These are phyloP conservation scores for Epistrophe grossulariae DNA, from an alignment of 2,888 invertebrate genomes.

Conservation along the genomic window DNA sequence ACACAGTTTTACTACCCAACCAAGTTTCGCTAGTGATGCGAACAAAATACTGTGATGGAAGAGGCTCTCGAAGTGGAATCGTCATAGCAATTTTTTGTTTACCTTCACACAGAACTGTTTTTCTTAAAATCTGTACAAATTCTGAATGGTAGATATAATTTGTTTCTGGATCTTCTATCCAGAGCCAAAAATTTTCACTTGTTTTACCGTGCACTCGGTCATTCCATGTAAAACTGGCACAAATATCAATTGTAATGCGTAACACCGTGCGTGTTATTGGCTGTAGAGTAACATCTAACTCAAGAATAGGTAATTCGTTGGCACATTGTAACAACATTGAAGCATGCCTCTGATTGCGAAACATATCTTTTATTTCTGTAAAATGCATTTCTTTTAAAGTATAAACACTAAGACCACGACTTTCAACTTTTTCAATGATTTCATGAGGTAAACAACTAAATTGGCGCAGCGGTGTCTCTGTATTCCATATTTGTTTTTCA, in stretches of 20 bases:
- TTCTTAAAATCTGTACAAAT: slow-evolving; percentile 87
- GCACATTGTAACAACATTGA: slow-evolving; percentile 92
- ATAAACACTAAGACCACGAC: slow-evolving; percentile 89
- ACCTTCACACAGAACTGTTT: slow-evolving; percentile 89
- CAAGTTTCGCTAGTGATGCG: slow-evolving; percentile 93
- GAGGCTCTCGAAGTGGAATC: slow-evolving; percentile 95
- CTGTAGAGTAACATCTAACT: slow-evolving; percentile 93
- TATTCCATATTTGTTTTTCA: slow-evolving; percentile 95
- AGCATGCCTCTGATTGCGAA: slow-evolving; percentile 90
- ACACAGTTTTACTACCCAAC: slow-evolving; percentile 86
- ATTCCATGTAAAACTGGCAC: slow-evolving; percentile 93
- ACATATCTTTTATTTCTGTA: slow-evolving; percentile 92
- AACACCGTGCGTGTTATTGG: slow-evolving; percentile 98
- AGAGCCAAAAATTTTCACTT: slow-evolving; percentile 97
- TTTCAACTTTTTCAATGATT: slow-evolving; percentile 92
- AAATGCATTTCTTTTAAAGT: slow-evolving; percentile 93
- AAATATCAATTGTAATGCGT: slow-evolving; percentile 91
- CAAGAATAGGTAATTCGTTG: slow-evolving; percentile 92
- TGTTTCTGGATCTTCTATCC: slow-evolving; percentile 98
- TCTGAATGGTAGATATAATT: slow-evolving; percentile 98
- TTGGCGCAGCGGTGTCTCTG: slow-evolving; percentile 93
- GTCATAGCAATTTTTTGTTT: slow-evolving; percentile 96
- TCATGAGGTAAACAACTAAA: slow-evolving; percentile 91
- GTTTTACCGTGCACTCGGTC: slow-evolving; percentile 94
- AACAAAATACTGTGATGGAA: slow-evolving; percentile 96